Evolutionary conservation across 1,140 invertebrate species (phyloP).

Genomic region (Phortica variegata): DNA sequence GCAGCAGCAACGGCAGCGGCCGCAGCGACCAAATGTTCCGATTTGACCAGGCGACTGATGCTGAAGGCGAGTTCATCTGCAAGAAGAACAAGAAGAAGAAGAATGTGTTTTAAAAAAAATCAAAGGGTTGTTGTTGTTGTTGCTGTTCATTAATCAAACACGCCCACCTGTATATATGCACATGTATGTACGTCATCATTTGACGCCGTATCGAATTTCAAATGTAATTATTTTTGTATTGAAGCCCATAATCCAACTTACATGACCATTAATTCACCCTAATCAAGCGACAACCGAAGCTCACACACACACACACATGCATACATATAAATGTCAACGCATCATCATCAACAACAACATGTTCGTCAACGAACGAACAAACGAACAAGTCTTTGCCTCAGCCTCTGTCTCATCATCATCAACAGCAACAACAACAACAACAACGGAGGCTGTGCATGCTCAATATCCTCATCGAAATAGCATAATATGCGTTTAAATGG

Average conservation of each 20-base stretch:
- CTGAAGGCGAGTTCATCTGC: conserved; percentile 74
- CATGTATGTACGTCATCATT: conserved; percentile 24
- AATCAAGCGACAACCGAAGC: conserved; percentile 43
- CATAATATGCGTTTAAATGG: conserved; percentile 57
- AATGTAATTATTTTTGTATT: conserved; percentile 58
- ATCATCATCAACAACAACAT: conserved; percentile 28
- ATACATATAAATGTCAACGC: conserved; percentile 40
- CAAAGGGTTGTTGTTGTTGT: too few relatives aligned
- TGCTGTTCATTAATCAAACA: conserved; percentile 41
- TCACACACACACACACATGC: too few relatives aligned
- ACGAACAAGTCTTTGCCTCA: conserved; percentile 18
- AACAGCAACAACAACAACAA: conserved; percentile 14
- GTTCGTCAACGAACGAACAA: conserved; percentile 23
- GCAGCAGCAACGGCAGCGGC: conserved; percentile 30
- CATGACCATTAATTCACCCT: conserved; percentile 58
- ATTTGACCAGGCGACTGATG: conserved; percentile 66
- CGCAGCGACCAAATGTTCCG: conserved; percentile 62
- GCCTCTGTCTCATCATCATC: conserved; percentile 28
- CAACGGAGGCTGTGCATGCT: conserved; percentile 5
- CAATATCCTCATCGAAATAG: conserved; percentile 38
- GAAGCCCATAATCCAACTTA: conserved; percentile 56
- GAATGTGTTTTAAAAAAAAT: neutral
- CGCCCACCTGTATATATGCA: neutral
- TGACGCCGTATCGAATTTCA: conserved; percentile 55
- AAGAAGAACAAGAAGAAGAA: conserved; percentile 33